A percentile compares a stretch with the other conserved stretches of the same genome.
Evolutionary conservation across 2,797 vertebrate genomes (phyloP).

Genomic region (Xenops minutus): DNA sequence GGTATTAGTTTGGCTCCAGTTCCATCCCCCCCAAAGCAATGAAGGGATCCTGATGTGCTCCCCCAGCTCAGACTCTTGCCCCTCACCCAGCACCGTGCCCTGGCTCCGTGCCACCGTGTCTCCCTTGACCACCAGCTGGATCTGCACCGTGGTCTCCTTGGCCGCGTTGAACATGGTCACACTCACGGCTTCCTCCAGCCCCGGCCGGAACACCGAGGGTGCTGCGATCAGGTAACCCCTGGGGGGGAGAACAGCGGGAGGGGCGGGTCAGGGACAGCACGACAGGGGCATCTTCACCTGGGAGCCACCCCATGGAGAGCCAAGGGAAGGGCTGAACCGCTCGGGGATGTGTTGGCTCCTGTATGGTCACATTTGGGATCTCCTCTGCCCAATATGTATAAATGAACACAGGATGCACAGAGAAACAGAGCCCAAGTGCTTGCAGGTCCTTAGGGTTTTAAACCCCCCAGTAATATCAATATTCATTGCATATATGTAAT

Average conservation of each 20-base stretch:
- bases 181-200: constrained; percentile 88
- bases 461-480: not conserved
- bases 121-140: constrained; percentile 88
- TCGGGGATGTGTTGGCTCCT: not conserved
- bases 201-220: constrained; percentile 88
- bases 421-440: not conserved
- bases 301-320: not conserved
- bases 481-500: not conserved
- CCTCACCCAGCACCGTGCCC: constrained; percentile 83
- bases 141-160: constrained; percentile 85
- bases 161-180: constrained; percentile 87
- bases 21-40: not conserved
- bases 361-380: not conserved
- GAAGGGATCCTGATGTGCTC: fast-evolving
- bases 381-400: not conserved
- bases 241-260: not conserved
- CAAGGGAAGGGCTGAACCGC: not conserved
- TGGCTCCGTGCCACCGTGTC: constrained; percentile 83
- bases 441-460: not conserved
- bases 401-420: not conserved
- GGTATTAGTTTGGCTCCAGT: not conserved
- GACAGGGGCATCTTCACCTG: not conserved
- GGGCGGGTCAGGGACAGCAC: not conserved
- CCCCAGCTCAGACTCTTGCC: too few relatives aligned
- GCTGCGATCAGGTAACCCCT: constrained; percentile 91